Evolutionary conservation across 1,140 invertebrate species (phyloP).

Genomic region (Drosophila orosa): DNA sequence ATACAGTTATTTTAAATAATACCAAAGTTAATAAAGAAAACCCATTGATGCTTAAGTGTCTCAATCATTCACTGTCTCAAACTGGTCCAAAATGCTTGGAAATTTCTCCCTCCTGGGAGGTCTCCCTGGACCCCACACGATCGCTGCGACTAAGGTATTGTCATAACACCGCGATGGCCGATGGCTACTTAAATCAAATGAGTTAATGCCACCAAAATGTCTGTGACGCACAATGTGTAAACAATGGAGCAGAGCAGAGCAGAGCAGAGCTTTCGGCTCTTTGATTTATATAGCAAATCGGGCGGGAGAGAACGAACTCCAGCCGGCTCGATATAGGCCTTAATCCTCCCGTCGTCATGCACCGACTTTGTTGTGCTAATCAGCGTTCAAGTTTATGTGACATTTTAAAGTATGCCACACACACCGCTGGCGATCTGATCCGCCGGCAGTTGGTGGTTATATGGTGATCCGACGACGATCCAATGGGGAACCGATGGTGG

Average conservation of each 20-base stretch:
- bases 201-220: slow-evolving; percentile 76
- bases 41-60: slow-evolving; percentile 2
- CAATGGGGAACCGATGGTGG: slow-evolving; percentile 33
- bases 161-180: slow-evolving; percentile 59
- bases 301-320: slow-evolving; percentile 43
- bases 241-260: slow-evolving; percentile 57
- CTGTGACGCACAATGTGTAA: slow-evolving; percentile 74
- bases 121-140: slow-evolving; percentile 55
- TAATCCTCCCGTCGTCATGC: slow-evolving; percentile 68
- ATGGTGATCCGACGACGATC: slow-evolving; percentile 6
- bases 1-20: slow-evolving; percentile 3
- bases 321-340: slow-evolving; percentile 23
- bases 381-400: slow-evolving; percentile 82
- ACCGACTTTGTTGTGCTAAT: slow-evolving; percentile 82
- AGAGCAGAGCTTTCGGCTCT: slow-evolving; percentile 52
- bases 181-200: slow-evolving; percentile 77
- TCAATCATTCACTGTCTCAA: not conserved
- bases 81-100: slow-evolving; percentile 4
- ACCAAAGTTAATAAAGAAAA: slow-evolving; percentile 3
- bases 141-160: slow-evolving; percentile 41
- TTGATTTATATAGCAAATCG: slow-evolving; percentile 68
- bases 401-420: slow-evolving; percentile 82
- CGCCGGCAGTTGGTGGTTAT: slow-evolving; percentile 18
- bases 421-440: slow-evolving; percentile 50
- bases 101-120: slow-evolving; percentile 38